A percentile compares a stretch with the other conserved stretches of the same genome.
These are phyloP conservation scores for Osedax fenrisi DNA, from an alignment of 2,888 invertebrate genomes.

Conservation along the genomic window DNA sequence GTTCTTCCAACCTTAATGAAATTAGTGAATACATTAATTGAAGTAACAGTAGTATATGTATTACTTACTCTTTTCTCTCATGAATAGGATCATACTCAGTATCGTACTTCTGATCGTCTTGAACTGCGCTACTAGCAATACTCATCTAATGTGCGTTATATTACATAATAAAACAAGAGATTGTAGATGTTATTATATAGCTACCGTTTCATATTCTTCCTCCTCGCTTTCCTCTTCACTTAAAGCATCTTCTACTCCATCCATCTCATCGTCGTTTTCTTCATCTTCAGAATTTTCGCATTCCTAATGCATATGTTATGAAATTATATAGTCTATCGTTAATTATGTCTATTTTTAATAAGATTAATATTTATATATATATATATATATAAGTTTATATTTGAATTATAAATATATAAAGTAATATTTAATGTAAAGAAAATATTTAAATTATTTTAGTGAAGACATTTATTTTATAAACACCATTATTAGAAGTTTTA, in stretches of 20 bases:
- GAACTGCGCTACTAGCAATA: background rate
- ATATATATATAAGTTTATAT: no score
- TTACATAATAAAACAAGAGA: background rate
- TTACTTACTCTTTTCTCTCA: background rate
- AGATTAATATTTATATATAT: no score
- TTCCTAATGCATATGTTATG: no score
- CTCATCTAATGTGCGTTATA: background rate
- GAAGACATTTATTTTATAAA: no score
- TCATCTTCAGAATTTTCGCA: background rate
- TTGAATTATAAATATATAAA: no score
- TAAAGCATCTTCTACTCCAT: background rate
- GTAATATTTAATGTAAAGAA: no score
- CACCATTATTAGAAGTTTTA: no score
- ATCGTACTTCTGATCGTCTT: background rate
- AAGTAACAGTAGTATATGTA: no score
- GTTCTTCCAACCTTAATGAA: conserved; percentile 43
- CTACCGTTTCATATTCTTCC: background rate
- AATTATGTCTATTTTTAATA: no score
- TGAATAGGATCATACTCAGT: background rate
- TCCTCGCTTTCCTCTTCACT: background rate
- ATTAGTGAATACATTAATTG: no score
- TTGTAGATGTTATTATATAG: background rate
- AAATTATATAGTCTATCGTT: no score
- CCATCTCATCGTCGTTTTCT: background rate
- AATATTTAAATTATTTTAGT: no score